Percentiles rank a stretch among this genome's conserved stretches.
These are phyloP conservation scores for Drosophila pseudotakahashii DNA, from an alignment of 2,888 invertebrate genomes.

Conservation along the genomic window DNA sequence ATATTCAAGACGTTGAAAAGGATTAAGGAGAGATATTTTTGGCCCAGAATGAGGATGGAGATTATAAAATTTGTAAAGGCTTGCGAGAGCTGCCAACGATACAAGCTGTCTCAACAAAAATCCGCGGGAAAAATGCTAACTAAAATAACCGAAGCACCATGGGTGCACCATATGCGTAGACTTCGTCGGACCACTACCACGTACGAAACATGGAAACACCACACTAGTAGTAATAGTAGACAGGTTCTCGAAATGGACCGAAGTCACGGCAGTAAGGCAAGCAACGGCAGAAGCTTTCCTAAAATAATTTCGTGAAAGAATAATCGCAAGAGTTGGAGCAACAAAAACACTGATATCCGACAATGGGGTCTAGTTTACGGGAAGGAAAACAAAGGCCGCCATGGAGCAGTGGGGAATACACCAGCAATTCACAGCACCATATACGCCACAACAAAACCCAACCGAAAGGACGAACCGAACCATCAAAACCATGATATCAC, in stretches of 20 bases:
- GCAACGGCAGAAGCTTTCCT: neutral
- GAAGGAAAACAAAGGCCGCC: neutral
- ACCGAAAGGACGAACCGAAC: neutral
- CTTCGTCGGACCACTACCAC: neutral
- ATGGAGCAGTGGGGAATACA: neutral
- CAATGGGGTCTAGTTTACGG: neutral
- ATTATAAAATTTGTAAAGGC: too few species aligned
- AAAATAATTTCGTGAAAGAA: neutral
- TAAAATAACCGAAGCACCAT: neutral
- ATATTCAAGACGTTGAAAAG: too few species aligned
- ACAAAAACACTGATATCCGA: neutral
- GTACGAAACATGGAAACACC: neutral
- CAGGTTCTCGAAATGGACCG: neutral
- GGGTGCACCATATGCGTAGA: neutral
- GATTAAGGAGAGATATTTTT: too few species aligned
- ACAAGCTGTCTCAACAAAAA: too few species aligned
- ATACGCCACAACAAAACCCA: neutral
- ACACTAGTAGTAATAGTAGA: neutral
- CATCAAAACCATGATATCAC: neutral
- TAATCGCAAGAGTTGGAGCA: neutral
- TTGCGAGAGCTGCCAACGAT: too few species aligned
- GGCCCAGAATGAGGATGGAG: too few species aligned
- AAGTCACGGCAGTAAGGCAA: neutral
- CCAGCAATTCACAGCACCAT: neutral
- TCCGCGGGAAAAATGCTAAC: neutral